A percentile compares a stretch with the other conserved stretches of the same genome.
phyloP scores from a whole-genome alignment of 2,113 vertebrate species.

The Coryphaenoides rupestris region DNA sequence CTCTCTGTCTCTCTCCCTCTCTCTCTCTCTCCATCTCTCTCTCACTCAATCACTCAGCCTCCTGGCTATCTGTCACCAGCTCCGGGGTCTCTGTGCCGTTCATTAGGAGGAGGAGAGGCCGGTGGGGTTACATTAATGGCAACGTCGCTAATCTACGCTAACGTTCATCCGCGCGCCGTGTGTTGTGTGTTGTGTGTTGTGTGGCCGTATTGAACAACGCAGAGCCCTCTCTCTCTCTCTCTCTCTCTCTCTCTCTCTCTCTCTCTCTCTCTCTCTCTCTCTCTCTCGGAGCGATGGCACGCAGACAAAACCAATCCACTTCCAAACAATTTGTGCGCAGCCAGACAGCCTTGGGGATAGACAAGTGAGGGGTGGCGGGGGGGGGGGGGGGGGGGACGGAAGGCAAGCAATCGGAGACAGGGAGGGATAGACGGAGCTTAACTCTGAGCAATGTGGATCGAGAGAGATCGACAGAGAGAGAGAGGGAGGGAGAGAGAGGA shows the following conservation, averaged over 20 bases:
- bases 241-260: no score
- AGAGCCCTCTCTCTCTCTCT: no score
- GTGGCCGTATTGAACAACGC: slow-evolving; percentile 51
- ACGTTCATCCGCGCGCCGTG: slow-evolving; percentile 52
- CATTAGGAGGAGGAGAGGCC: slow-evolving; percentile 57
- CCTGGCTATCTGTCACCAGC: slow-evolving; percentile 27
- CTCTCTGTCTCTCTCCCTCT: slow-evolving; percentile 5
- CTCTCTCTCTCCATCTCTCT: slow-evolving; percentile 36
- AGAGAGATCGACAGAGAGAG: slow-evolving; percentile 1
- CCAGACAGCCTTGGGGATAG: slow-evolving; percentile 38
- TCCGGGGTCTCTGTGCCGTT: slow-evolving; percentile 32
- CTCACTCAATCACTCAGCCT: background rate
- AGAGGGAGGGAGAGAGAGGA: no score
- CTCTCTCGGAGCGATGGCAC: slow-evolving; percentile 46
- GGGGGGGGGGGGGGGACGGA: background rate
- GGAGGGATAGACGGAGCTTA: slow-evolving; percentile 24
- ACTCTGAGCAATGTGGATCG: slow-evolving; percentile 33
- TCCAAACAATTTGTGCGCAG: slow-evolving; percentile 27
- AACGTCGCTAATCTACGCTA: slow-evolving; percentile 57
- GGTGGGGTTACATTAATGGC: slow-evolving; percentile 56
- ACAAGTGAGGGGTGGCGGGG: slow-evolving; percentile 7
- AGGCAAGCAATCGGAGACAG: slow-evolving; percentile 6
- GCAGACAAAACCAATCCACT: slow-evolving; percentile 26
- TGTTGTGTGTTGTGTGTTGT: no score
- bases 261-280: no score